Conservation (phyloP, 2,797 vertebrate genomes). For the Psittacula derbiana region DNA sequence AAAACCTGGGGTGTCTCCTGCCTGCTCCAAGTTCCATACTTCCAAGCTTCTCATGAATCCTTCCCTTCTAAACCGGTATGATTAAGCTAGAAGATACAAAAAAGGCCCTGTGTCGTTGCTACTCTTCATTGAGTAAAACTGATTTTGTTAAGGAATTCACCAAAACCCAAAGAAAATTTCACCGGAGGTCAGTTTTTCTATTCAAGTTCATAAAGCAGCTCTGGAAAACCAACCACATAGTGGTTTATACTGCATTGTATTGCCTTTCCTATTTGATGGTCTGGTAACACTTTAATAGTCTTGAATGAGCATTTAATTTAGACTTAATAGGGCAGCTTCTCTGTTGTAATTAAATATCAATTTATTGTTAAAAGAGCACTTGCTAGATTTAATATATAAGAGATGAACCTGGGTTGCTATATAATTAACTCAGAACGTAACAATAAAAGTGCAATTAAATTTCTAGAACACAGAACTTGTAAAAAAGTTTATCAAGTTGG, state of each 20-base stretch:
- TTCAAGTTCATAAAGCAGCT: background rate
- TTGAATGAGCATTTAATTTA: constrained; percentile 65
- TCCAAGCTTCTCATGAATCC: background rate
- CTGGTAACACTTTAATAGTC: constrained; percentile 39
- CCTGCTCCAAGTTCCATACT: background rate
- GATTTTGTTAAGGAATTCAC: background rate
- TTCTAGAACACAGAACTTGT: background rate
- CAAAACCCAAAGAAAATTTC: background rate
- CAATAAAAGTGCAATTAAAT: constrained; percentile 38
- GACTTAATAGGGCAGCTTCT: constrained; percentile 55
- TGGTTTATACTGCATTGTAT: background rate
- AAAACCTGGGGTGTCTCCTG: background rate
- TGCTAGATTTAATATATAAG: constrained; percentile 52
- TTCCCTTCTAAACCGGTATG: background rate
- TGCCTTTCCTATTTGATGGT: constrained; percentile 6
- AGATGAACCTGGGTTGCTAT: constrained; percentile 40
- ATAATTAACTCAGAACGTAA: constrained; percentile 40
- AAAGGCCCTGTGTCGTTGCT: fast-evolving
- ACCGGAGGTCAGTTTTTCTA: background rate
- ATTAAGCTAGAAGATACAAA: fast-evolving
- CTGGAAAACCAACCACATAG: background rate
- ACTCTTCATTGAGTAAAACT: background rate
- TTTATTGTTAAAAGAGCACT: constrained; percentile 61
- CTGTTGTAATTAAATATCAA: constrained; percentile 67
- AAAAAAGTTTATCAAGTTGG: constrained; percentile 11